Evolutionary conservation across 2,113 vertebrate genomes (phyloP).

Genomic region (Nothobranchius kuhntae): DNA sequence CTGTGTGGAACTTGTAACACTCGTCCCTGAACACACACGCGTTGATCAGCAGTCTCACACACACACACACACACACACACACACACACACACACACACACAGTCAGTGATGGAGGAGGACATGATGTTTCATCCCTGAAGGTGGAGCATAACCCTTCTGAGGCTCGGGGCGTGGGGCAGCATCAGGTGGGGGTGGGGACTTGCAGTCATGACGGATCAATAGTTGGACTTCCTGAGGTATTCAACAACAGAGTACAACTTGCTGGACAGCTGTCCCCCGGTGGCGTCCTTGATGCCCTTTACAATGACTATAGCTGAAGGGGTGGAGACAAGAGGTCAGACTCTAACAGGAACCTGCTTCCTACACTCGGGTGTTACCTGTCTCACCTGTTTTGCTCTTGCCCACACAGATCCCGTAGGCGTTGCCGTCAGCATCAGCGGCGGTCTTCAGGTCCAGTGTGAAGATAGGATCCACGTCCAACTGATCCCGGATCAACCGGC

Average conservation of each 20-base stretch:
- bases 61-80: not conserved
- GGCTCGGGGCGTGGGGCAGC: not conserved
- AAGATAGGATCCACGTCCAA: rapidly evolving
- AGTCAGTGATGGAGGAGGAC: not conserved
- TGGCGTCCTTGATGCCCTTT: not conserved
- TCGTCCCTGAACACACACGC: not conserved
- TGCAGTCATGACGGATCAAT: conserved; percentile 7
- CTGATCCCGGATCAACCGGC: conserved; percentile 15
- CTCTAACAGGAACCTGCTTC: not conserved
- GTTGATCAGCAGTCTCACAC: not conserved
- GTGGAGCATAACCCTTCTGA: not conserved
- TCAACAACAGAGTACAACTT: rapidly evolving
- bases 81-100: not conserved
- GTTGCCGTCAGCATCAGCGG: rapidly evolving
- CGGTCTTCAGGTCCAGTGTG: conserved; percentile 1
- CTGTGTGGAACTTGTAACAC: not conserved
- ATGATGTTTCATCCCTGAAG: not conserved
- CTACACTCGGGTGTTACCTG: not conserved
- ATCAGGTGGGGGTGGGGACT: not conserved
- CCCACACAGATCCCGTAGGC: not conserved
- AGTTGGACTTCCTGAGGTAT: rapidly evolving
- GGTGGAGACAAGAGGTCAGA: not conserved
- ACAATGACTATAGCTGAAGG: conserved; percentile 30
- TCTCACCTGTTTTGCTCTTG: rapidly evolving
- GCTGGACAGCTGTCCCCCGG: rapidly evolving